A percentile compares a stretch with the other conserved stretches of the same genome.
These are phyloP conservation scores for Jaculus jaculus DNA, from an alignment of 2,113 vertebrate species.

Conservation along the genomic window DNA sequence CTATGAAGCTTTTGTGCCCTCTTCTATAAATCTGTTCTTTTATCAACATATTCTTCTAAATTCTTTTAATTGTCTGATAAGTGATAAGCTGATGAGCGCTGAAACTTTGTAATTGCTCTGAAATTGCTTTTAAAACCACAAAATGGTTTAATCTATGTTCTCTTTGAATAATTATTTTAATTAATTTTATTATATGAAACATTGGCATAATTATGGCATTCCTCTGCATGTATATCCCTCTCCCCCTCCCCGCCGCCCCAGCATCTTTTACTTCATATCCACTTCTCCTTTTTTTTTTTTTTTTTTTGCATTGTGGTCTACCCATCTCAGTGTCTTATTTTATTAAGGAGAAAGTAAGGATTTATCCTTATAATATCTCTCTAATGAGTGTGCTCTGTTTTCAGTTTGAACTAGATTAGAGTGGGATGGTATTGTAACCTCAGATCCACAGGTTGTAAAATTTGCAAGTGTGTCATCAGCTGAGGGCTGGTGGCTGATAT, in stretches of 20 bases:
- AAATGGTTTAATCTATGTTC: background rate
- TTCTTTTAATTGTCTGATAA: conserved; percentile 8
- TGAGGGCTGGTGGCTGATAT: too few species aligned
- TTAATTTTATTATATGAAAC: background rate
- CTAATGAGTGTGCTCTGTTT: too few species aligned
- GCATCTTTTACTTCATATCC: background rate
- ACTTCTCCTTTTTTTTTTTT: background rate
- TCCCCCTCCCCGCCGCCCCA: too few species aligned
- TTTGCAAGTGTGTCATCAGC: too few species aligned
- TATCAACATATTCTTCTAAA: background rate
- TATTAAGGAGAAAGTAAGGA: too few species aligned
- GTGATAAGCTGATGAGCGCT: background rate
- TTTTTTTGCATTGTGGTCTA: too few species aligned
- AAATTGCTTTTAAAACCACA: background rate
- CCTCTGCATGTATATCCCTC: background rate
- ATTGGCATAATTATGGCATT: background rate
- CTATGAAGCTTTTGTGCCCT: background rate
- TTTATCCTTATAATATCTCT: too few species aligned
- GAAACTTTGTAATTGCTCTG: background rate
- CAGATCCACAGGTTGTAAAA: too few species aligned
- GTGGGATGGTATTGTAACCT: too few species aligned
- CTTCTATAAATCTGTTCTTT: background rate
- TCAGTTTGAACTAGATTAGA: too few species aligned
- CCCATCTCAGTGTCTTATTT: too few species aligned
- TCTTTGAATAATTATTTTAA: background rate